phyloP scores from a whole-genome alignment of 2,888 invertebrate species.

The Hoplodrina ambigua region DNA sequence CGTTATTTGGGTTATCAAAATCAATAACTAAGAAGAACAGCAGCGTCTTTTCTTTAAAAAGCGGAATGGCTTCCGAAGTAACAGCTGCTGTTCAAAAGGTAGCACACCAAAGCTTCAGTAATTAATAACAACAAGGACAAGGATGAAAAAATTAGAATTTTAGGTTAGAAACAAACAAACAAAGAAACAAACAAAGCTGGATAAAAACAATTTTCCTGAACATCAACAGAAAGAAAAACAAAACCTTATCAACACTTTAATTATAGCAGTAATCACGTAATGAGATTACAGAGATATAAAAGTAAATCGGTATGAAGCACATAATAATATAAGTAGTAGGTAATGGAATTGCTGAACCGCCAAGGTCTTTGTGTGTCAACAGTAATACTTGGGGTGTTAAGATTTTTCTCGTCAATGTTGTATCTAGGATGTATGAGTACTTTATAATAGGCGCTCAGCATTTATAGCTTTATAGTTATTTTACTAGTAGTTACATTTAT shows the following conservation, averaged over 20 bases:
- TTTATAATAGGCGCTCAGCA: slow-evolving; percentile 11
- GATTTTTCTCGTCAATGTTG: slow-evolving; percentile 30
- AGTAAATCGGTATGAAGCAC: slow-evolving; percentile 52
- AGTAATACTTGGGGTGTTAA: slow-evolving; percentile 15
- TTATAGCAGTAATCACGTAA: slow-evolving; percentile 59
- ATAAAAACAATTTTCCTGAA: neutral
- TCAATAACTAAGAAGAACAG: neutral
- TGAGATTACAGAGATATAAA: slow-evolving; percentile 60
- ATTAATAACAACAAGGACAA: neutral
- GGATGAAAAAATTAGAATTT: neutral
- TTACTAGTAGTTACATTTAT: no score
- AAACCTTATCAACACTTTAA: slow-evolving; percentile 48
- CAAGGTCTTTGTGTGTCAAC: slow-evolving; percentile 47
- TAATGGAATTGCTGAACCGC: slow-evolving; percentile 18
- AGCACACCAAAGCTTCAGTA: neutral
- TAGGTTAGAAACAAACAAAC: no score
- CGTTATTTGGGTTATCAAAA: slow-evolving; percentile 20
- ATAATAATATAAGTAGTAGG: slow-evolving; percentile 14
- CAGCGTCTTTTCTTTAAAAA: neutral
- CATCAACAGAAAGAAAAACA: slow-evolving; percentile 7
- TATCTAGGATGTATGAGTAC: slow-evolving; percentile 27
- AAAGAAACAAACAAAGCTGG: no score
- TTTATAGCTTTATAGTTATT: no score
- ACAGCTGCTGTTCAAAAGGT: neutral
- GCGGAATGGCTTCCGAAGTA: neutral